Base-by-base conservation (phyloP, 2,113 vertebrate species). In the Struthidea cinerea region DNA sequence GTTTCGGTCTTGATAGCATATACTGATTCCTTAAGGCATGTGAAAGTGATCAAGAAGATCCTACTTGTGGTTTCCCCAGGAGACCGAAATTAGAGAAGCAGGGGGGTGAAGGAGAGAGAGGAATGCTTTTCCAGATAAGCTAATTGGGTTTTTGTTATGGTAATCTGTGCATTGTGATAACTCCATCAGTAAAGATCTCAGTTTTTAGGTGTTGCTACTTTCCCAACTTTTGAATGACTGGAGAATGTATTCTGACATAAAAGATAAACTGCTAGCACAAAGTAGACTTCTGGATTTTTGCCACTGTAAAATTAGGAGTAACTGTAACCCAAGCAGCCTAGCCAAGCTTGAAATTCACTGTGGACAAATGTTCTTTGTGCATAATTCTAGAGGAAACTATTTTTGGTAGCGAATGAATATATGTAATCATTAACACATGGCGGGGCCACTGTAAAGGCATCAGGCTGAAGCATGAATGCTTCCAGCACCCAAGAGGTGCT, bases 301-400 rank as follows among this genome's bases (percentile, higher is more conserved):
- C 94, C 94, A 95, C 67, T 73, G 87, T 94, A 76, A 96, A 95
- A 96, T 90, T 91, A 82, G 90, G 76, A 96, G 88, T 92, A 96
- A 96, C 93, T 95, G 83, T 95, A 96, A 92, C 86, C n/a, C 84
- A 75, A n/a, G 90, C 88, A 92, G 88, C 89, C 75, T 30, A 94
- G 94, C 93, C 96, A 96, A 94, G 90, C 81, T 95, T 94, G 92
- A 84, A 90, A 94, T 92, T 89, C 86, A 42, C 90, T 92, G 93
- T 89, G 90, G 92, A 96, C 94, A 97, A 94, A 95, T 95, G 91
- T 97, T 96, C 94, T 96, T 94, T 95, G 94, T 96, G 92, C 92
- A 94, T 97, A 94, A 95, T 96, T 94, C 88, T 92, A 89, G 93
- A 90, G 90, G 92, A 93, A 94, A 92, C 93, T 96, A 96, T 91